Percentiles rank a stretch among this genome's conserved stretches.
Evolutionary conservation across 30 jellyfish, hydroid and myxozoan genomes (phyloP).

Genomic region (Cassiopea xamachana): DNA sequence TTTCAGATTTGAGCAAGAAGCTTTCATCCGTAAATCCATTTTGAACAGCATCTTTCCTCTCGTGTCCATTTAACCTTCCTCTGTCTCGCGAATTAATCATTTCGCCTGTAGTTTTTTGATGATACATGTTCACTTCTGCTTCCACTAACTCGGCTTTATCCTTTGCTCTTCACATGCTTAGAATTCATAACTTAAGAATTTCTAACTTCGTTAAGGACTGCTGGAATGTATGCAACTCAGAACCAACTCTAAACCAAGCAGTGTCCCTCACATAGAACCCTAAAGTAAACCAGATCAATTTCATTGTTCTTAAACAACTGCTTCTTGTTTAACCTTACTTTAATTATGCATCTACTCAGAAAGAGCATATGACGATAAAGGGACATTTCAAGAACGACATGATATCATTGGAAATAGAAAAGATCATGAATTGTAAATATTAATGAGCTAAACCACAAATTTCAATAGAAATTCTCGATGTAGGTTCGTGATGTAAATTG

Average conservation of each 20-base stretch:
- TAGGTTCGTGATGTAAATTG: neutral
- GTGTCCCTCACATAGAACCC: neutral
- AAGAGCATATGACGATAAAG: neutral
- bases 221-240: too few relatives aligned
- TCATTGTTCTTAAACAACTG: neutral
- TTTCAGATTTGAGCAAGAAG: neutral
- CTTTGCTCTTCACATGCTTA: too few relatives aligned
- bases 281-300: neutral
- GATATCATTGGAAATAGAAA: neutral
- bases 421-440: neutral
- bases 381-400: neutral
- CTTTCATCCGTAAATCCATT: constrained; percentile 31
- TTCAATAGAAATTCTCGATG: neutral
- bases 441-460: constrained; percentile 21
- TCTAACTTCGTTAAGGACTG: too few relatives aligned
- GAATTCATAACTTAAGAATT: too few relatives aligned
- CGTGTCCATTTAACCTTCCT: constrained; percentile 35
- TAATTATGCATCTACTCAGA: neutral
- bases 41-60: neutral
- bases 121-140: neutral
- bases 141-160: too few relatives aligned
- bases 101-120: neutral
- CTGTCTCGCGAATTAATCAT: constrained; percentile 29
- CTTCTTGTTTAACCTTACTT: too few relatives aligned
- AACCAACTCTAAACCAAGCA: neutral